Evolutionary conservation across 2,888 invertebrate genomes (phyloP).

Genomic region (Eupithecia subumbrata): DNA sequence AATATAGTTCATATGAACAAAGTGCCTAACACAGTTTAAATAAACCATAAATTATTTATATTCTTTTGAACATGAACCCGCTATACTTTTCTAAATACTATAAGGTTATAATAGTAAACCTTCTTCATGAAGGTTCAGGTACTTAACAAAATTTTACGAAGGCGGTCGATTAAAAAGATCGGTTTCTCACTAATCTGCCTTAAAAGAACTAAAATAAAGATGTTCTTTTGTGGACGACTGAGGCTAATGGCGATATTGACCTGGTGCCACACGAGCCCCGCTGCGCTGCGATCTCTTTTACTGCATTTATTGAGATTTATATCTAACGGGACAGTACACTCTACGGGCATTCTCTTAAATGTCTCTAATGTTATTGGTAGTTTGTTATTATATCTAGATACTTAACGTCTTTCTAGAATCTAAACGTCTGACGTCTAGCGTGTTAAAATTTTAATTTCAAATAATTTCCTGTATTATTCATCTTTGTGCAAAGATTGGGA

Average conservation of each 20-base stretch:
- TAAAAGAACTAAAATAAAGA: conserved; percentile 54
- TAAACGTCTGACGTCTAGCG: background rate
- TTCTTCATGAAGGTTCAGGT: background rate
- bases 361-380: conserved; percentile 50
- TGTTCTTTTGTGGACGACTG: conserved; percentile 51
- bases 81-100: too few species aligned
- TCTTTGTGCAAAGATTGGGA: background rate
- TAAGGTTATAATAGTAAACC: too few species aligned
- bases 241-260: conserved; percentile 57
- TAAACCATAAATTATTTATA: too few species aligned
- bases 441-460: background rate
- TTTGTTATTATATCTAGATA: background rate
- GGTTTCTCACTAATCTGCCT: background rate
- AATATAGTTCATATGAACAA: too few species aligned
- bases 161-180: background rate
- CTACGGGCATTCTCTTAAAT: conserved; percentile 54
- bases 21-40: too few species aligned
- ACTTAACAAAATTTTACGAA: background rate
- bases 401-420: background rate
- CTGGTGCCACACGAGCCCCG: conserved; percentile 52
- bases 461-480: background rate
- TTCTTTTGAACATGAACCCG: too few species aligned
- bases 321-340: conserved; percentile 54
- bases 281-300: conserved; percentile 54
- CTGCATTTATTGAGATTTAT: conserved; percentile 61